Evolutionary conservation across 2,888 invertebrate species (phyloP).

Genomic region (Brachynemurus nebulosus): DNA sequence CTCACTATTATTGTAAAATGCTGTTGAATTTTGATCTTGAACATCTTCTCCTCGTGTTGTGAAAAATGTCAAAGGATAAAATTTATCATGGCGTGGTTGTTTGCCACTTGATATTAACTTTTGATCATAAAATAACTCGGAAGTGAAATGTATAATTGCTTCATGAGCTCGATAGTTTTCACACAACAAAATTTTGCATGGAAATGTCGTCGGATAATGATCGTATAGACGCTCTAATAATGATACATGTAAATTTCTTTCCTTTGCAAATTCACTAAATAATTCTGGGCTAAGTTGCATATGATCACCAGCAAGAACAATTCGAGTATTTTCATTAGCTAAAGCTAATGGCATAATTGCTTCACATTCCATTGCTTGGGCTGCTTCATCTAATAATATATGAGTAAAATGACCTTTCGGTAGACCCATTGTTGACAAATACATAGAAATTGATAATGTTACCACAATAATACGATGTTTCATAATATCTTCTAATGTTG

Average conservation of each 20-base stretch:
- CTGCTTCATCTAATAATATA: conserved; percentile 75
- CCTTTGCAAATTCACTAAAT: conserved; percentile 57
- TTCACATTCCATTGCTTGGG: conserved; percentile 77
- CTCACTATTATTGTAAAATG: conserved; percentile 71
- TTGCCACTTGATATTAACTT: conserved; percentile 59
- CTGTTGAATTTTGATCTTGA: conserved; percentile 63
- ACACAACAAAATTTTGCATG: conserved; percentile 65
- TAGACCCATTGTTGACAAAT: conserved; percentile 51
- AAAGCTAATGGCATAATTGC: conserved; percentile 65
- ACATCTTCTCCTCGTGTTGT: conserved; percentile 67
- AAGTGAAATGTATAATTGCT: conserved; percentile 68
- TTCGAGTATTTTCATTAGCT: conserved; percentile 54
- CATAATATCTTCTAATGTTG: conserved; percentile 54
- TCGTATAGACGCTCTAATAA: conserved; percentile 65
- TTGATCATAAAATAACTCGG: conserved; percentile 67
- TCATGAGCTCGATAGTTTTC: conserved; percentile 75
- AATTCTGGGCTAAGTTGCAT: conserved; percentile 75
- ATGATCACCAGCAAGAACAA: conserved; percentile 75
- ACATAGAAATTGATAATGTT: conserved; percentile 65
- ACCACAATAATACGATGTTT: conserved; percentile 61
- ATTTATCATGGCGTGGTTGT: conserved; percentile 51
- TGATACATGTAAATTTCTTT: conserved; percentile 55
- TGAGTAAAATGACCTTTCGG: conserved; percentile 60
- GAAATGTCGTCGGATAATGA: conserved; percentile 55
- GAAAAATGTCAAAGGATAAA: conserved; percentile 66